Conservation (phyloP, 2,888 invertebrate genomes). For the Aphrophora alni region DNA sequence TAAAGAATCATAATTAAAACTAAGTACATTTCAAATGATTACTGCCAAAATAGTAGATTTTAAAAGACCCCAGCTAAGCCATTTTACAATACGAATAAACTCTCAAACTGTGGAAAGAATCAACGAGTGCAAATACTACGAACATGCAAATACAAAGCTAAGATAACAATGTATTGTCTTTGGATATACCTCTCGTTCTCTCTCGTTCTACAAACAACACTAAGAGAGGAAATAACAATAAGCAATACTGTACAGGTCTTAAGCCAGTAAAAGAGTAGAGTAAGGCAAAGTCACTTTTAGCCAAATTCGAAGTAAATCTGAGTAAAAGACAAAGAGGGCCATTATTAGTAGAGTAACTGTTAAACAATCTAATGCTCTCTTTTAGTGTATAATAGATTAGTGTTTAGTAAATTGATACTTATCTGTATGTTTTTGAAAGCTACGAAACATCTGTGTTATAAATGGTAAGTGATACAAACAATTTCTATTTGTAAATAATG, state of each 20-base stretch:
- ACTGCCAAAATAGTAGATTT: too few species aligned
- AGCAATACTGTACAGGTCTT: neutral
- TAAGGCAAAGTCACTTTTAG: neutral
- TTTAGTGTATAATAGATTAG: too few species aligned
- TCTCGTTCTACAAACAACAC: neutral
- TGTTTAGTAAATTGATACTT: too few species aligned
- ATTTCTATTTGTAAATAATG: too few species aligned
- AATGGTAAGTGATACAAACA: too few species aligned
- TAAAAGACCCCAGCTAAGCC: neutral
- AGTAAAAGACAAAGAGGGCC: neutral
- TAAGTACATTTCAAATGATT: too few species aligned
- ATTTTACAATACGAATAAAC: neutral
- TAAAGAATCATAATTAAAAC: too few species aligned
- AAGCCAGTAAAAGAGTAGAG: neutral
- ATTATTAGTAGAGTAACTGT: neutral
- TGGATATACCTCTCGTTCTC: neutral
- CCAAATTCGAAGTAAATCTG: too few species aligned
- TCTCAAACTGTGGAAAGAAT: neutral
- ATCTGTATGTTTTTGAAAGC: too few species aligned
- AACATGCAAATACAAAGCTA: constrained; percentile 36
- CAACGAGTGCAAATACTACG: constrained; percentile 30
- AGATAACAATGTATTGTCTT: constrained; percentile 37
- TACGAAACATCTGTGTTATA: too few species aligned
- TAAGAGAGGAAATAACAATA: neutral
- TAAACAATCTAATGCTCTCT: too few species aligned